A percentile compares a stretch with the other conserved stretches of the same genome.
phyloP scores from a whole-genome alignment of 2,113 vertebrate species.

The Perca schrenkii region DNA sequence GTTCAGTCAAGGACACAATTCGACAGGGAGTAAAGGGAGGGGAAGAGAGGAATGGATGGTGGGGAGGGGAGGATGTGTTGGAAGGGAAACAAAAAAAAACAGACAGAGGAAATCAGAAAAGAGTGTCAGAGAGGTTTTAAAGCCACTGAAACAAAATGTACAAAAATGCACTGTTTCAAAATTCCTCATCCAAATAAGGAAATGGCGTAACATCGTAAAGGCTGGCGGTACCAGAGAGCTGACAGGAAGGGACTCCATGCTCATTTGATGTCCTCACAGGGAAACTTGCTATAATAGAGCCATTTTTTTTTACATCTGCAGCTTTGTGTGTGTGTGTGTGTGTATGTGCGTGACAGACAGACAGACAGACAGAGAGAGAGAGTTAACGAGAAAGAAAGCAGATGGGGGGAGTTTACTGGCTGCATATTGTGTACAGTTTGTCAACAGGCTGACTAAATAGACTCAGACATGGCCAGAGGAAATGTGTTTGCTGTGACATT shows the following conservation, averaged over 20 bases:
- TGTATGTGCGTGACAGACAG: conserved; percentile 31
- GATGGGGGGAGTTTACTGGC: conserved; percentile 75
- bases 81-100: conserved; percentile 67
- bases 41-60: conserved; percentile 69
- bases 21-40: conserved; percentile 75
- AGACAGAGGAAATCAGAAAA: conserved; percentile 72
- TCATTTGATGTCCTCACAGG: conserved; percentile 36
- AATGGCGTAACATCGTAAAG: conserved; percentile 28
- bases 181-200: conserved; percentile 66
- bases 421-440: conserved; percentile 79
- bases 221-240: conserved; percentile 16
- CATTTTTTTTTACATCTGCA: conserved; percentile 68
- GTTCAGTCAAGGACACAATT: conserved; percentile 81
- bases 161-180: conserved; percentile 49
- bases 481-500: conserved; percentile 79
- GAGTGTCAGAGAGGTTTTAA: conserved; percentile 59
- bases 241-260: conserved; percentile 28
- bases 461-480: conserved; percentile 77
- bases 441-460: conserved; percentile 82
- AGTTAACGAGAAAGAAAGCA: conserved; percentile 63
- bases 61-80: conserved; percentile 60
- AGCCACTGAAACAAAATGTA: conserved; percentile 62
- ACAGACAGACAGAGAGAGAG: background rate
- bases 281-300: conserved; percentile 47
- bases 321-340: conserved; percentile 34